These are phyloP conservation scores for Philypnodon macrostomus DNA, from an alignment of 2,797 vertebrate species.

Conservation along the genomic window DNA sequence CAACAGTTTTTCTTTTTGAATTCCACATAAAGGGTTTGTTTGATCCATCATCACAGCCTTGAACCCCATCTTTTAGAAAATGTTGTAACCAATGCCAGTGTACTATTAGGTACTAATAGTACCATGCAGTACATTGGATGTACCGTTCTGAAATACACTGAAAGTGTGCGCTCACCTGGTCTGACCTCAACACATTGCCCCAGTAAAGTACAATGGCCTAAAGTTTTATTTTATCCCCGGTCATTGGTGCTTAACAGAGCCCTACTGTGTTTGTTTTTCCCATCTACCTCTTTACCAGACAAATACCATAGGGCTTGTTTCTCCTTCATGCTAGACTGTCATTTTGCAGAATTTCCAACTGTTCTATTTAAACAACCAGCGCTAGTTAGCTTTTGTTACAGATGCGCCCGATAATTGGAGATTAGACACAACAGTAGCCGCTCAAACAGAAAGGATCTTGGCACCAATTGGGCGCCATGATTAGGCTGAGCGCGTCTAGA, in stretches of 20 bases:
- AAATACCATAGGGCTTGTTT: neutral
- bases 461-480: slow-evolving; percentile 10
- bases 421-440: slow-evolving; percentile 34
- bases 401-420: slow-evolving; percentile 38
- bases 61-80: no score
- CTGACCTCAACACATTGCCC: no score
- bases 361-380: slow-evolving; percentile 15
- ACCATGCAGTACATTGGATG: no score
- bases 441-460: slow-evolving; percentile 21
- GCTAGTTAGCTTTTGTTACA: slow-evolving; percentile 25
- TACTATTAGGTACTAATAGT: no score
- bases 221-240: neutral
- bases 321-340: neutral
- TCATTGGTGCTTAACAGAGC: neutral
- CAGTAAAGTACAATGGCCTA: no score
- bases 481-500: slow-evolving; percentile 12
- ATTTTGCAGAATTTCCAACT: slow-evolving; percentile 3
- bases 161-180: no score
- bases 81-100: no score
- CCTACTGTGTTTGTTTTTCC: neutral
- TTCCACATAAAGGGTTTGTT: no score
- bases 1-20: no score
- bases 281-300: neutral
- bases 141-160: no score
- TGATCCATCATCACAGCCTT: no score